Evolutionary conservation across 2,797 vertebrate species (phyloP).

Genomic region (Poecilia gillii): DNA sequence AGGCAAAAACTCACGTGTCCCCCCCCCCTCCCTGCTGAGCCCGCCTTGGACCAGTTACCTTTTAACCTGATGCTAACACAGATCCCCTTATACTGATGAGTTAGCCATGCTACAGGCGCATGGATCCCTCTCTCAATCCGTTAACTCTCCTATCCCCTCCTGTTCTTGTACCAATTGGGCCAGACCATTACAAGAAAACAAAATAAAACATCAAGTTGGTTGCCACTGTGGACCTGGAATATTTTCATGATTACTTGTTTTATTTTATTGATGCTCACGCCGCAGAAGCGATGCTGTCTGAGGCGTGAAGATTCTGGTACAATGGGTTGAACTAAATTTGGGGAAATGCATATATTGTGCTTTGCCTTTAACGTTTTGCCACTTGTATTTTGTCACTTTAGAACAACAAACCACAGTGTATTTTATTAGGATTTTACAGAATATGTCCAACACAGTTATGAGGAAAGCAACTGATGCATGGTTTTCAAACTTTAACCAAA

Average conservation of each 20-base stretch:
- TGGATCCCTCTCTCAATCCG: slow-evolving; percentile 54
- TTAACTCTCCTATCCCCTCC: slow-evolving; percentile 73
- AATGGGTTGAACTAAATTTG: slow-evolving; percentile 4
- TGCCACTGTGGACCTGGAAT: slow-evolving; percentile 9
- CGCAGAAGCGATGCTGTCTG: slow-evolving; percentile 4
- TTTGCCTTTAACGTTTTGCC: neutral
- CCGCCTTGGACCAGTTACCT: slow-evolving; percentile 37
- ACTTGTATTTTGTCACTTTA: neutral
- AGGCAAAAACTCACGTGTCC: slow-evolving; percentile 14
- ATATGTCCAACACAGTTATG: neutral
- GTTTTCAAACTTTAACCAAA: neutral
- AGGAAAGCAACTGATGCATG: neutral
- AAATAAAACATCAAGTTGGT: neutral
- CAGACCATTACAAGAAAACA: slow-evolving; percentile 67
- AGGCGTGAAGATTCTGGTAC: slow-evolving; percentile 23
- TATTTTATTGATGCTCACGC: slow-evolving; percentile 4
- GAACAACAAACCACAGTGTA: neutral
- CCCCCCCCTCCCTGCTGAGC: slow-evolving; percentile 43
- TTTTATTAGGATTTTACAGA: neutral
- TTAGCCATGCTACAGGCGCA: slow-evolving; percentile 45
- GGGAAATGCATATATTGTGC: neutral
- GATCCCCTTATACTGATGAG: slow-evolving; percentile 50
- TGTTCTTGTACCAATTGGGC: slow-evolving; percentile 97
- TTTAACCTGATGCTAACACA: slow-evolving; percentile 71
- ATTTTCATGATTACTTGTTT: neutral